Base-by-base conservation (phyloP, 2,797 vertebrate genomes). In the Galagoides demidoff region DNA sequence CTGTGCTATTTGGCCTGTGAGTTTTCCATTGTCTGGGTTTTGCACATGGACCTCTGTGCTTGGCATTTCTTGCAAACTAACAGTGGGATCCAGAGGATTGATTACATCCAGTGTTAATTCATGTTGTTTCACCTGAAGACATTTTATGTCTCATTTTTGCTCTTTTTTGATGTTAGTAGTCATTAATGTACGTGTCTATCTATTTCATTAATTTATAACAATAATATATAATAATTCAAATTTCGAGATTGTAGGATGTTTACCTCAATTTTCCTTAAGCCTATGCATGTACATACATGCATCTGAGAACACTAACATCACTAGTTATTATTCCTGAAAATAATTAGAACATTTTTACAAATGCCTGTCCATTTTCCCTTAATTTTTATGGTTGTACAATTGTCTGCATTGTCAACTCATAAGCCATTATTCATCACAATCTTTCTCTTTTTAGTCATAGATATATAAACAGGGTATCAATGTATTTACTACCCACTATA, bases 181-280 rank as follows among this genome's bases (percentile, higher is more conserved):
- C 52, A 77, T 94, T 91, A 63, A 91, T 55, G 7, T 49, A 87
- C n/a, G 13, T 63, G 39, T 14, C 43, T 81, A n/a, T 84, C 68
- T 43, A 34, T 9, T 14, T 89, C n/a, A 90, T 31, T 22, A 37
- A 88, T 89, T 57, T 43, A 55, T n/a, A 70, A 55, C 37, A 6
- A 34, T 81, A 84, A 71, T 83, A 84, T 82, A 71, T 83, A 84
- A 78, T 27, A 78, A 89, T 71, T 96, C 23, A 71, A 59, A 71
- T 37, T 74, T 22, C 39, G 34, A 31, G 37, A 39, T 17, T 52
- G 10, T 0, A 27, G 9, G 59, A 68, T 64, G 37, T 93, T 31
- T 78, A 37, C 45, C 16, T 37, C 49, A 7, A 25, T 85, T 77
- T 94, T 81, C 19, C 66, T 37, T 45, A n/a, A 2, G 37, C 8